Evolutionary conservation across 2,113 vertebrate species (phyloP), one percentile per base, ranked within the genome.

Genomic region (Loxodonta africana): DNA sequence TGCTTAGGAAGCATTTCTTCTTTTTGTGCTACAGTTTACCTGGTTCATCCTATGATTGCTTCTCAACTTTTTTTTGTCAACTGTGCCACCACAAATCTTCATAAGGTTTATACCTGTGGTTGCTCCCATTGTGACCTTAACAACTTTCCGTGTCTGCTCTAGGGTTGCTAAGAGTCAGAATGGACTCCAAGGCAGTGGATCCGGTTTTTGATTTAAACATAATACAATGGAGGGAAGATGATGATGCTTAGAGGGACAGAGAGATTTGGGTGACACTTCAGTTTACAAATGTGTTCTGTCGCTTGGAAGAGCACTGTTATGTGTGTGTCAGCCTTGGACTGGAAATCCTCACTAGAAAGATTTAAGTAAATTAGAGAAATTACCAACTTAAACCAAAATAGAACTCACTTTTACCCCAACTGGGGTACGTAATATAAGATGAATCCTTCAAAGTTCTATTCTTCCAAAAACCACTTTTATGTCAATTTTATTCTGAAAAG

Each of bases 161-260:
- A 57, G 53, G 53, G 53, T 57, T 12, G 3, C 53, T 57, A 57
- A 17, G 53, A 57, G 53, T 17, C 53, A 57, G 53, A 57, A 57
- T 3, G 11, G 53, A 57, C 53, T 57, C 15, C 11, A 57, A 3
- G 11, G 11, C 53, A 57, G 15, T 12, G 11, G 53, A 14, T 57
- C 15, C 15, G 53, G 53, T 57, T 17, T 57, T 57, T 14, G 53
- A 14, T 57, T 57, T 71, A 53, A 80, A 65, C 20, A n/a, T 82
- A 65, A 88, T 37, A 5, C 5, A 46, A n/a, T 71, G 23, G 51
- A 84, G 26, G 4, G 33, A 74, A 8, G 44, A 7, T 88, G 1
- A 0, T 51, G 44, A 7, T 88, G 1, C 0, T 51, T 6, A 8
- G 10, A 73, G 9, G 4, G 48, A 5, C 21, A 65, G 3, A 46